A percentile compares a stretch with the other conserved stretches of the same genome.
Evolutionary conservation across 2,113 vertebrate species (phyloP).

Genomic region (Nipponia nippon): DNA sequence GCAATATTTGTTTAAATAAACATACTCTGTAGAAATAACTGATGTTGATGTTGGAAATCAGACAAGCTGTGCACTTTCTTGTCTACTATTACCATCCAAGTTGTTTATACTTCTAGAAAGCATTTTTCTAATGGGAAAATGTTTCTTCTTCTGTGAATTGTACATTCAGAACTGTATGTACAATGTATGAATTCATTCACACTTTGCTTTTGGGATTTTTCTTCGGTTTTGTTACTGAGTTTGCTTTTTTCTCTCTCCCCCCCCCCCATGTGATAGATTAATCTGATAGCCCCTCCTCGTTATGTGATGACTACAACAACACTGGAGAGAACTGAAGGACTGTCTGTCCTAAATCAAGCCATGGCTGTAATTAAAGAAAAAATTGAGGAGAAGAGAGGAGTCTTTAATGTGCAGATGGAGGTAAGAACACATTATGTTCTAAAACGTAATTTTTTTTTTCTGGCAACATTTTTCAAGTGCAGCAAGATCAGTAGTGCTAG

Average conservation of each 20-base stretch:
- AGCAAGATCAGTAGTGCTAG: neutral
- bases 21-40: neutral
- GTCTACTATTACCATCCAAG: neutral
- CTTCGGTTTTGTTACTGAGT: neutral
- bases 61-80: neutral
- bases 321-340: conserved; percentile 94
- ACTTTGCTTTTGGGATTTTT: neutral
- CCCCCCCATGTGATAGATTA: conserved; percentile 79
- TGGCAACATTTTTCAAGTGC: neutral
- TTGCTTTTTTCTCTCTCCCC: neutral
- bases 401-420: conserved; percentile 99
- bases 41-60: neutral
- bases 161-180: neutral
- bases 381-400: conserved; percentile 96
- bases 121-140: neutral
- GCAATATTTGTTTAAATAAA: neutral
- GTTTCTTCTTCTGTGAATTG: neutral
- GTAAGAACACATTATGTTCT: conserved; percentile 62
- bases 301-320: conserved; percentile 99
- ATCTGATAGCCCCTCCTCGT: conserved; percentile 94
- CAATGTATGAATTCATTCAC: neutral
- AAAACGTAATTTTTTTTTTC: neutral
- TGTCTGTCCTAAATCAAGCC: conserved; percentile 96
- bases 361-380: conserved; percentile 98
- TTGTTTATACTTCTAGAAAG: neutral